These are phyloP conservation scores for Philaethria dido DNA, from an alignment of 2,888 invertebrate species.

Conservation along the genomic window DNA sequence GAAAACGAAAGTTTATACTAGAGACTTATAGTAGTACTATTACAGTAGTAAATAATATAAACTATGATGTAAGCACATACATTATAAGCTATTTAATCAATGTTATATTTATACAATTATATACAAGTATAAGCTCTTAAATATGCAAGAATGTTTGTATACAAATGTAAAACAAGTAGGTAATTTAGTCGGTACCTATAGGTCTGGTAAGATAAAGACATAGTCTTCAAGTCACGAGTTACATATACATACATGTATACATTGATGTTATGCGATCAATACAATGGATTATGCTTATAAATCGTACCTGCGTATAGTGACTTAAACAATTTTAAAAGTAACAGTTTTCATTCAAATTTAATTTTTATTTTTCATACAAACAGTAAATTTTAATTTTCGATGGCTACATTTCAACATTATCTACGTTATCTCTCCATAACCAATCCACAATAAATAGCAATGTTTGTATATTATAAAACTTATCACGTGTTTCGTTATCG, in stretches of 20 bases:
- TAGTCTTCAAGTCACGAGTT: neutral
- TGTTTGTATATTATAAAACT: conserved; percentile 4
- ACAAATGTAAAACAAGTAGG: neutral
- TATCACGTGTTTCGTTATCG: conserved; percentile 43
- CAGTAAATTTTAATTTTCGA: neutral
- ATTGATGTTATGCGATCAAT: neutral
- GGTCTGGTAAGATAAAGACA: neutral
- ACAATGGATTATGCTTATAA: conserved; percentile 2
- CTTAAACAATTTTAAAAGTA: too few relatives aligned
- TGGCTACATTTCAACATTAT: neutral
- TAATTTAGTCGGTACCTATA: neutral
- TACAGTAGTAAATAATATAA: neutral
- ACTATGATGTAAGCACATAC: neutral
- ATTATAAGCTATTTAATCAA: neutral
- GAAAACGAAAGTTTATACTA: conserved; percentile 70
- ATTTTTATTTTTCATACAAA: too few relatives aligned
- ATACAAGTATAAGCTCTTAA: neutral
- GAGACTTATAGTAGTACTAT: neutral
- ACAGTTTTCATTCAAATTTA: too few relatives aligned
- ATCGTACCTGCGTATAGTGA: neutral
- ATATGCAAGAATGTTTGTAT: neutral
- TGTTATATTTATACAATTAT: neutral
- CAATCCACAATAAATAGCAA: conserved; percentile 17
- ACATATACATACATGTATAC: neutral
- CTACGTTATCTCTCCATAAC: neutral